phyloP scores from a whole-genome alignment of 1,140 invertebrate species.

The Neodiprion pinetum region DNA sequence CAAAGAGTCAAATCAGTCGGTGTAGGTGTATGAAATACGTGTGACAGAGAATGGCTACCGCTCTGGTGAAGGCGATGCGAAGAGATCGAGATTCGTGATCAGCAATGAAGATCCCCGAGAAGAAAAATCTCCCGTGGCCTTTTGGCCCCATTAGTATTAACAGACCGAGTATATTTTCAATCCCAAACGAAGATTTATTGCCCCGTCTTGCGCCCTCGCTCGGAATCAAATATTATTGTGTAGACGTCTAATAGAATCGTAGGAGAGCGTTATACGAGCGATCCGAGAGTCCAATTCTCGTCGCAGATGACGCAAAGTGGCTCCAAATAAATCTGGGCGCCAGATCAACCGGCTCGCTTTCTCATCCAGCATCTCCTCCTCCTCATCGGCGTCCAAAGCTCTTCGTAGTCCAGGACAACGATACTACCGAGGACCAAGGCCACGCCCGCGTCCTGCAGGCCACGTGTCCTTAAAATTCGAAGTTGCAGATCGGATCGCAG shows the following conservation, averaged over 20 bases:
- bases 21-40: too few species aligned
- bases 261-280: too few species aligned
- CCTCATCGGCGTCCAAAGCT: not conserved
- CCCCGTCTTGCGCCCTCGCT: too few species aligned
- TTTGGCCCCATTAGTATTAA: not conserved
- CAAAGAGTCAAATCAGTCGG: too few species aligned
- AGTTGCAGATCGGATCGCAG: not conserved
- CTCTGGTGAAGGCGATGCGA: too few species aligned
- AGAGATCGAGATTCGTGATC: too few species aligned
- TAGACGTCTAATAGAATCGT: too few species aligned
- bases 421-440: not conserved
- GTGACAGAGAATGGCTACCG: not conserved
- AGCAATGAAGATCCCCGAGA: too few species aligned
- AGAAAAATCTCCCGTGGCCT: not conserved
- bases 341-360: not conserved
- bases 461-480: not conserved
- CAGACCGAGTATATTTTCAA: not conserved
- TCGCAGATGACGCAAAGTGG: not conserved
- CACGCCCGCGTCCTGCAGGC: too few species aligned
- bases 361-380: not conserved
- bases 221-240: too few species aligned
- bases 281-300: not conserved
- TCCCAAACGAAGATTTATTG: constrained; percentile 5
- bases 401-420: not conserved
- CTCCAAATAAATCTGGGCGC: not conserved